These are phyloP conservation scores for Eilema depressum DNA, from an alignment of 2,888 invertebrate species.

Conservation along the genomic window DNA sequence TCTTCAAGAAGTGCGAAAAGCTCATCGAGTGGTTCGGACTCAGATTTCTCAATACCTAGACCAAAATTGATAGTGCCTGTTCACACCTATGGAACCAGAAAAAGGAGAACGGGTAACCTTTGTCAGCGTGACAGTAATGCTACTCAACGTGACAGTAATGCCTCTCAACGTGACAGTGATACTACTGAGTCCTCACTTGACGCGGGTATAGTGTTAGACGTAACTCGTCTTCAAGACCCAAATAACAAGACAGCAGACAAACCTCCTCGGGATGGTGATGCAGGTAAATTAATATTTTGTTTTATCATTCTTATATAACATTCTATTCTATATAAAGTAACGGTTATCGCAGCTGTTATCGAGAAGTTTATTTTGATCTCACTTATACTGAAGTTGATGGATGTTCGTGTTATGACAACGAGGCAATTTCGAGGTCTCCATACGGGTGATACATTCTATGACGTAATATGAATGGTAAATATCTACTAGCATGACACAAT, in stretches of 20 bases:
- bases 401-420: slow-evolving; percentile 54
- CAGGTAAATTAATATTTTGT: slow-evolving; percentile 62
- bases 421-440: slow-evolving; percentile 56
- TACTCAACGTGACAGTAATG: slow-evolving; percentile 75
- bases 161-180: slow-evolving; percentile 56
- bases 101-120: slow-evolving; percentile 93
- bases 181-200: slow-evolving; percentile 79
- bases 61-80: slow-evolving; percentile 95
- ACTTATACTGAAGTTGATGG: slow-evolving; percentile 67
- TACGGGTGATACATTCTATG: slow-evolving; percentile 51
- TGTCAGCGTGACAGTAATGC: slow-evolving; percentile 82
- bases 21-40: slow-evolving; percentile 86
- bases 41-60: slow-evolving; percentile 93
- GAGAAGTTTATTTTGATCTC: slow-evolving; percentile 58
- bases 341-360: slow-evolving; percentile 50
- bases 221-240: slow-evolving; percentile 72
- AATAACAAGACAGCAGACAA: slow-evolving; percentile 61
- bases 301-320: slow-evolving; percentile 26
- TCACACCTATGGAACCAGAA: slow-evolving; percentile 94
- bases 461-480: slow-evolving; percentile 53
- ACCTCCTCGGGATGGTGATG: slow-evolving; percentile 62
- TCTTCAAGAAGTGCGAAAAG: slow-evolving; percentile 81
- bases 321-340: slow-evolving; percentile 18
- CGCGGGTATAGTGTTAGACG: slow-evolving; percentile 79
- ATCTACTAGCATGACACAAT: slow-evolving; percentile 50